phyloP scores from a whole-genome alignment of 2,797 vertebrate genomes.

The Botia kubotai region DNA sequence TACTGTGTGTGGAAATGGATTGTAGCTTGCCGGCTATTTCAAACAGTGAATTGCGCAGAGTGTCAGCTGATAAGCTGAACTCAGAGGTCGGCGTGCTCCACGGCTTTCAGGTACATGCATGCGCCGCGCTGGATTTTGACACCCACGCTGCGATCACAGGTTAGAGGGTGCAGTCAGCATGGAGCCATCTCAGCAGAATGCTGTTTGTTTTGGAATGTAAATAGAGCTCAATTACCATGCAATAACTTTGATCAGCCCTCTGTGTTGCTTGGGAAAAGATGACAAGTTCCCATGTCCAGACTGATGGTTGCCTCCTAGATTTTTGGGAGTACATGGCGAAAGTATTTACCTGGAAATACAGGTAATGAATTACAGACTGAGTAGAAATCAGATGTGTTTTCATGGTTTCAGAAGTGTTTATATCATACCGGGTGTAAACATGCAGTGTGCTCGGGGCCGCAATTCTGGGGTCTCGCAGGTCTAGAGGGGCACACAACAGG shows the following conservation, averaged over 20 bases:
- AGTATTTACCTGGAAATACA: background rate
- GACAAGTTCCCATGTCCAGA: constrained; percentile 5
- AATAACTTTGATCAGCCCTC: constrained; percentile 66
- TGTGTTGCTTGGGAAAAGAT: constrained; percentile 42
- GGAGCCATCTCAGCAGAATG: constrained; percentile 59
- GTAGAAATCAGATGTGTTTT: constrained; percentile 5
- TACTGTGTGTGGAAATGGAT: constrained; percentile 12
- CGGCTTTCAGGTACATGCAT: constrained; percentile 60
- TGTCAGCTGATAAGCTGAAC: constrained; percentile 54
- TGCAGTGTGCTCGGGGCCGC: background rate
- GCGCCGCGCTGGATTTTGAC: constrained; percentile 25
- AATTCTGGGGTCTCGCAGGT: background rate
- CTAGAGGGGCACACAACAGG: background rate
- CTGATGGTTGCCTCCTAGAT: constrained; percentile 9
- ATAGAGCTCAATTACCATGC: constrained; percentile 66
- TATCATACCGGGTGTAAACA: background rate
- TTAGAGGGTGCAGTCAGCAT: constrained; percentile 57
- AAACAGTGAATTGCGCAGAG: constrained; percentile 39
- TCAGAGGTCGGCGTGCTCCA: constrained; percentile 59
- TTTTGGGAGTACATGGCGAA: constrained; percentile 1
- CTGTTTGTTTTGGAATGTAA: constrained; percentile 69
- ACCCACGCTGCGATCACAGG: constrained; percentile 58
- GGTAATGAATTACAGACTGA: constrained; percentile 1
- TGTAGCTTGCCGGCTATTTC: constrained; percentile 35
- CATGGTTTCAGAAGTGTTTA: background rate